Evolutionary conservation across 2,888 invertebrate genomes (phyloP), one percentile per base, ranked within the genome.

Genomic region (Eupithecia exiguata): DNA sequence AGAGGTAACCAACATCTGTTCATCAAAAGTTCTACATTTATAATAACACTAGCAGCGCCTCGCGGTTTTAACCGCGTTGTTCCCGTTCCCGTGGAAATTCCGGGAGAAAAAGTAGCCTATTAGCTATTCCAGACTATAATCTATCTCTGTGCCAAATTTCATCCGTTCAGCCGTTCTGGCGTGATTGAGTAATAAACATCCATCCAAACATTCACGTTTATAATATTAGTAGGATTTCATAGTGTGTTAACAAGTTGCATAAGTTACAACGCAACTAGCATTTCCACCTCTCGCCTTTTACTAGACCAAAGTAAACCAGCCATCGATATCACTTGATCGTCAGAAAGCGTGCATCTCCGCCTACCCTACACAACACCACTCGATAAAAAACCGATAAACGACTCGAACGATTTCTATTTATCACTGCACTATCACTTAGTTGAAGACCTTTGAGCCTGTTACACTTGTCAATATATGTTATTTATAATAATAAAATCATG

Each of bases 371-470:
- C 66, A 68, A 69, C 66, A 73, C 72, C 66, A 71, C 72, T 67
- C 70, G 78, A 81, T 80, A 81, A 81, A 61, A 80, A 76, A 79
- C 38, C 78, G 85, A 86, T 86, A 88, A 87, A 40, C 76, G 63
- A 74, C 70, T 79, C 80, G 76, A 74, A 74, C 82, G 80, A 80
- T 81, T 78, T 73, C 70, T 70, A 72, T 74, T 79, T 79, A 86
- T 86, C 86, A 87, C 75, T 84, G 67, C 75, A 78, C 79, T 79
- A 86, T 86, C 86, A 88, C 77, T 86, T 69, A 77, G 82, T 75
- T 46, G 67, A 70, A 83, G 88, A 89, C 89, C 88, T 89, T 88
- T 86, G 87, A 84, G 87, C 83, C 80, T 81, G 79, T 77, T 81
- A 78, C 75, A 81, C 83, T 80, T 36, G 36, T 63, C n/a, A 35